Evolutionary conservation across 1,140 invertebrate genomes (phyloP), one percentile per base, ranked within the genome.

Genomic region (Temnothorax nylanderi): DNA sequence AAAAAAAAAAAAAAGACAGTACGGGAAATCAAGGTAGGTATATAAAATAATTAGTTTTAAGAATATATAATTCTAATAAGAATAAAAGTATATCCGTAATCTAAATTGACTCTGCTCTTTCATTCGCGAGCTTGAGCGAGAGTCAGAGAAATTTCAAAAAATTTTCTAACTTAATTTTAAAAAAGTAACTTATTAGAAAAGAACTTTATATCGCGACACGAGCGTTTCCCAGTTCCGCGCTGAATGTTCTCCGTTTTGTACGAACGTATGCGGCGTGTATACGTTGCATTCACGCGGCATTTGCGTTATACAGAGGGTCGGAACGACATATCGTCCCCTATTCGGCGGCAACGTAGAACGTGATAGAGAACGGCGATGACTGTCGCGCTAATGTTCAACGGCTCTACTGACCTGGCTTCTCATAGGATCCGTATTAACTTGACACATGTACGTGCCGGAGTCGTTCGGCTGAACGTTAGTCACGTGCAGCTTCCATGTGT

Each of bases 381-480:
- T 51, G 85, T 54, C n/a, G 69, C 64, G n/a, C 78, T 84, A 84
- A 88, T 76, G 74, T 64, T 85, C 13, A 81, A 54, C 74, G 76
- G 37, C 47, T 78, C 37, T 80, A 90, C 96, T 96, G 95, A 98
- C 98, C 96, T 98, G 97, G 94, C 97, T 98, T 91, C 97, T 97
- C 98, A 98, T 98, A n/a, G 98, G 98, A 93, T 98, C 97, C 26
- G 98, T 98, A 94, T 98, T 98, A 91, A 98, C 97, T 94, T 98
- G 98, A 94, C 98, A 98, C 97, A 98, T 98, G 94, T 98, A 98
- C 26, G 97, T 97, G 82, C 98, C 98, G 11, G 97, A 97, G 94
- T 98, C 98, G 92, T 98, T 97, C 90, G 97, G 97, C 93, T 98
- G 97, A 34, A 98, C 98, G 94, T 98, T 98, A 88, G 96, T 96